Percentiles rank a stretch among this genome's conserved stretches.
These are phyloP conservation scores for Mechanitis mazaeus DNA, from an alignment of 2,888 invertebrate genomes.

Conservation along the genomic window DNA sequence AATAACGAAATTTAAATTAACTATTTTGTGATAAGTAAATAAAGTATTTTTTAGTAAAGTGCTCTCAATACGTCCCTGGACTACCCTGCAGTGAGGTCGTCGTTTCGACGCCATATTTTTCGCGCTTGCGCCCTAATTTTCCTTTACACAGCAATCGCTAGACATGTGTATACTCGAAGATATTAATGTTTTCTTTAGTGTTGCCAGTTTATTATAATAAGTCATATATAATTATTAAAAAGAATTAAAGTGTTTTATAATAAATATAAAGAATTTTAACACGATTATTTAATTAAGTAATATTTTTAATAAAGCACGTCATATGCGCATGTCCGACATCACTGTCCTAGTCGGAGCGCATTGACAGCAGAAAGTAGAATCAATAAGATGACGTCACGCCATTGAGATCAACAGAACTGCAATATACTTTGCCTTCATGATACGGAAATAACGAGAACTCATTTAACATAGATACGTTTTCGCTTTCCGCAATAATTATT, in stretches of 20 bases:
- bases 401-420: constrained; percentile 47
- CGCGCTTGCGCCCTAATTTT: constrained; percentile 65
- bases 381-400: constrained; percentile 70
- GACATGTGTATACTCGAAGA: constrained; percentile 31
- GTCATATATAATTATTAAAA: neutral
- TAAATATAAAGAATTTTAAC: neutral
- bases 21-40: neutral
- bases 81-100: constrained; percentile 63
- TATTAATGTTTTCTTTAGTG: constrained; percentile 23
- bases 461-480: constrained; percentile 25
- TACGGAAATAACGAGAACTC: constrained; percentile 34
- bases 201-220: constrained; percentile 26
- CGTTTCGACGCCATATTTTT: constrained; percentile 63
- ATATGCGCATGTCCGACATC: constrained; percentile 43
- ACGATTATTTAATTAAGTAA: neutral
- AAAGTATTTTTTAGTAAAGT: neutral
- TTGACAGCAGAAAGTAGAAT: constrained; percentile 48
- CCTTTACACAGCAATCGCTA: constrained; percentile 61
- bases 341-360: constrained; percentile 42
- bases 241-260: neutral
- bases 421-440: constrained; percentile 39
- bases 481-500: constrained; percentile 24
- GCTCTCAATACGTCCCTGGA: constrained; percentile 45
- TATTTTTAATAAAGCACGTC: constrained; percentile 3
- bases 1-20: neutral